phyloP scores from a whole-genome alignment of 2,888 invertebrate genomes.

The Brachyopa scutellaris region DNA sequence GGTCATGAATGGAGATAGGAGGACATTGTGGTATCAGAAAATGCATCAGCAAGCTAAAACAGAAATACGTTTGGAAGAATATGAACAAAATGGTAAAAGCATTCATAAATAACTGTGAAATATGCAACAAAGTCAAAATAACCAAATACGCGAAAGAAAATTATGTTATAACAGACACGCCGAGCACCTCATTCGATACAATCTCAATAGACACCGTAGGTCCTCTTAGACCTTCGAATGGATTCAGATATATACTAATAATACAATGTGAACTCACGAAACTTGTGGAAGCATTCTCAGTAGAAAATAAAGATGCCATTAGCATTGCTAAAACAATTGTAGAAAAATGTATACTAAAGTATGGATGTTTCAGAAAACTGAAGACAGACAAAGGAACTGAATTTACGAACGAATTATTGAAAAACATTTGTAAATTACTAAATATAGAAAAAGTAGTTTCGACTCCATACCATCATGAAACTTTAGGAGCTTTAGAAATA shows the following conservation, averaged over 20 bases:
- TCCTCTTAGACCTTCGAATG: constrained; percentile 20
- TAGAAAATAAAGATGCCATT: constrained; percentile 40
- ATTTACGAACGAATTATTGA: constrained; percentile 38
- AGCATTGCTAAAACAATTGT: constrained; percentile 41
- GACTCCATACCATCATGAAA: constrained; percentile 45
- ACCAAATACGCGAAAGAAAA: constrained; percentile 44
- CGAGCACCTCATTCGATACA: constrained; percentile 40
- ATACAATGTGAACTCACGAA: constrained; percentile 45
- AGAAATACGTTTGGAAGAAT: constrained; percentile 40
- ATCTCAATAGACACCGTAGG: constrained; percentile 43
- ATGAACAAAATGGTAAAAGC: constrained; percentile 16
- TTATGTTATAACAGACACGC: constrained; percentile 37
- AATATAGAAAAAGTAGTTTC: constrained; percentile 41
- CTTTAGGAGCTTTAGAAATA: constrained; percentile 48
- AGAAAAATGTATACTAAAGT: constrained; percentile 46
- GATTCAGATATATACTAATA: constrained; percentile 28
- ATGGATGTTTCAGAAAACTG: constrained; percentile 29
- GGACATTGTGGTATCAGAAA: constrained; percentile 43
- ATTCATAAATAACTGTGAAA: constrained; percentile 23
- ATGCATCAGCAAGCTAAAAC: constrained; percentile 39
- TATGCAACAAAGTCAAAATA: constrained; percentile 29
- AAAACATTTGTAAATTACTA: constrained; percentile 38
- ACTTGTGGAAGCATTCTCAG: constrained; percentile 35
- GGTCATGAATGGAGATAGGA: not conserved
- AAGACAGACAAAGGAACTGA: constrained; percentile 52